phyloP scores from a whole-genome alignment of 2,113 vertebrate genomes.

The Indicator indicator region DNA sequence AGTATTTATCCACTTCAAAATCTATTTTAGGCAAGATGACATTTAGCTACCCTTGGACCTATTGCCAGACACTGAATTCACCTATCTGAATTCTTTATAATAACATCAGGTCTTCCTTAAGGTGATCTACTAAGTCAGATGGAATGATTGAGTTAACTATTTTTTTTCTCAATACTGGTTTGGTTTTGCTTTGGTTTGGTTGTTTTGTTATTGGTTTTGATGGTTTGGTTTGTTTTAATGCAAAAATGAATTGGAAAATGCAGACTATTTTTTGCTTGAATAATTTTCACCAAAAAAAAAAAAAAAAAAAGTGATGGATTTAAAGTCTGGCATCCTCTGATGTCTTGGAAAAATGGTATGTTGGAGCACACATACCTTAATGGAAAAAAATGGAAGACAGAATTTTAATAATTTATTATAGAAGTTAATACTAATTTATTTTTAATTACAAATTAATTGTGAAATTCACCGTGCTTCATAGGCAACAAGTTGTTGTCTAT shows the following conservation, averaged over 20 bases:
- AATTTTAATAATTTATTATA: background rate
- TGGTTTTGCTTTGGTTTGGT: fast-evolving
- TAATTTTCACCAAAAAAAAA: background rate
- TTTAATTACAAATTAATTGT: background rate
- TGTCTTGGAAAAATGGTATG: background rate
- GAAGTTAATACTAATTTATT: background rate
- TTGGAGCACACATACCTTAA: background rate
- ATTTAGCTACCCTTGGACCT: background rate
- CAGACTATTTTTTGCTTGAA: background rate
- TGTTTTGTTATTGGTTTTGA: no score
- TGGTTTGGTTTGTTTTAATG: background rate
- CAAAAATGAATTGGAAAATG: background rate
- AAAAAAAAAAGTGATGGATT: background rate
- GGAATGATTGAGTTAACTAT: background rate
- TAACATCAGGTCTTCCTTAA: background rate
- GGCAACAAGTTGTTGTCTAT: background rate
- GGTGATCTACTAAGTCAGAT: background rate
- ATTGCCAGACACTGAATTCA: background rate
- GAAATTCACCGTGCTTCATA: background rate
- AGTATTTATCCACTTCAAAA: background rate
- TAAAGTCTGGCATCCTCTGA: background rate
- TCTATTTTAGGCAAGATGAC: background rate
- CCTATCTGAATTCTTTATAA: background rate
- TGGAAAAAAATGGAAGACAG: background rate
- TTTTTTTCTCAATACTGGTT: background rate